A percentile compares a stretch with the other conserved stretches of the same genome.
Conservation (phyloP, 2,888 invertebrate species). For the Formica aserva region DNA sequence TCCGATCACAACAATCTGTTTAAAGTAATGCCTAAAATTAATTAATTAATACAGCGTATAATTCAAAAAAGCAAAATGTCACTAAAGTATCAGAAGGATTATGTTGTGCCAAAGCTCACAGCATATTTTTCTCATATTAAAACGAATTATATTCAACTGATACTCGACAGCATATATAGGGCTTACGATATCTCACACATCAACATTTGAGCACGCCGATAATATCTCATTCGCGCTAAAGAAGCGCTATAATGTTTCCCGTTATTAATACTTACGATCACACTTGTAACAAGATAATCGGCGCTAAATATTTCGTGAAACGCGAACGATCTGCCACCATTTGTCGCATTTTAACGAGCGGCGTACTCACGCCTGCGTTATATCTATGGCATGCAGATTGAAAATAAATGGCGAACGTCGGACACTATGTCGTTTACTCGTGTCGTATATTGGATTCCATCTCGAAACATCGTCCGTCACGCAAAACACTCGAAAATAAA, state of each 20-base stretch:
- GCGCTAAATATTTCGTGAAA: slow-evolving; percentile 36
- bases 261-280: slow-evolving; percentile 45
- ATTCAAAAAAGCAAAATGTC: not conserved
- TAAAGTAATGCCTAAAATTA: not conserved
- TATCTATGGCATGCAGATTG: slow-evolving; percentile 18
- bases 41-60: not conserved
- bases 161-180: not conserved
- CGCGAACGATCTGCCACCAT: slow-evolving; percentile 14
- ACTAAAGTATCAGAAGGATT: not conserved
- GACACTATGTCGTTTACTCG: slow-evolving; percentile 8
- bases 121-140: not conserved
- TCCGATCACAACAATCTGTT: not conserved
- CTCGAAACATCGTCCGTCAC: not conserved
- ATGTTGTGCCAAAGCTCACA: not conserved
- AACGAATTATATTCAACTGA: slow-evolving; percentile 19
- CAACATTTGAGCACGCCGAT: slow-evolving; percentile 17
- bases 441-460: slow-evolving; percentile 15
- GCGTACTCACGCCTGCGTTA: slow-evolving; percentile 20
- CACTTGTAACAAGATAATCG: slow-evolving; percentile 22
- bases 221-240: slow-evolving; percentile 26
- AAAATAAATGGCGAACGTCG: not conserved
- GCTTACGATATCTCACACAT: slow-evolving; percentile 17
- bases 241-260: slow-evolving; percentile 7
- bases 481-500: not conserved
- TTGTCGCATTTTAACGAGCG: slow-evolving; percentile 44